These are phyloP conservation scores for Zenarchopterus dispar DNA, from an alignment of 2,797 vertebrate species.

Conservation along the genomic window DNA sequence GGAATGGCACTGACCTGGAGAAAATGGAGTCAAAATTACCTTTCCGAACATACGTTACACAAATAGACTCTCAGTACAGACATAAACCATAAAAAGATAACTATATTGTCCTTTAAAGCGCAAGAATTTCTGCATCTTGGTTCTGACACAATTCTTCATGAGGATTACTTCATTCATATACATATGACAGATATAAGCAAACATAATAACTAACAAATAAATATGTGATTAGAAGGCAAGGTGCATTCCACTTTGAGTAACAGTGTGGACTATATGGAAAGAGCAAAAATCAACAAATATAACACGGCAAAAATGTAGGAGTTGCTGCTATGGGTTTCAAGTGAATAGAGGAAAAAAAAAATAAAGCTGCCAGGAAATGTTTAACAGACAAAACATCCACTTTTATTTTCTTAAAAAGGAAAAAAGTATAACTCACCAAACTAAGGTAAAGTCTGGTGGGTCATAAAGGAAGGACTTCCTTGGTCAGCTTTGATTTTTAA, in stretches of 20 bases:
- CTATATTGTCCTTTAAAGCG: background rate
- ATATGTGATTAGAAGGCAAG: constrained; percentile 4
- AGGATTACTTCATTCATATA: constrained; percentile 18
- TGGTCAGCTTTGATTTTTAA: constrained; percentile 5
- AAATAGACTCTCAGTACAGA: constrained; percentile 1
- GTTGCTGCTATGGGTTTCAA: constrained; percentile 40
- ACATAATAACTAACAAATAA: constrained; percentile 3
- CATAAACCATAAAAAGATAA: constrained; percentile 25
- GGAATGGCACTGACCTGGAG: constrained; percentile 21
- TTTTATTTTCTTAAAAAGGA: constrained; percentile 21
- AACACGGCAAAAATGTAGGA: constrained; percentile 43
- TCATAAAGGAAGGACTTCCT: background rate
- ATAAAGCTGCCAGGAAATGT: constrained; percentile 27
- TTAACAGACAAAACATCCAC: constrained; percentile 28
- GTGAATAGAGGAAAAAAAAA: constrained; percentile 12
- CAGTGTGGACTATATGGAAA: constrained; percentile 3
- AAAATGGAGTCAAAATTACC: constrained; percentile 2
- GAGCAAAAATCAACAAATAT: constrained; percentile 1
- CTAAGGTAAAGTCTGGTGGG: background rate
- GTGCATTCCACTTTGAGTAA: constrained; percentile 21
- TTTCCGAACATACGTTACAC: constrained; percentile 14
- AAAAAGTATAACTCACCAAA: constrained; percentile 1
- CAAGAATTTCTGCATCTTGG: constrained; percentile 11
- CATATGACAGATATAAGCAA: constrained; percentile 7
- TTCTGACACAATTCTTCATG: constrained; percentile 18